These are phyloP conservation scores for Triops longicaudatus DNA, from an alignment of 1,140 invertebrate genomes.

Conservation along the genomic window DNA sequence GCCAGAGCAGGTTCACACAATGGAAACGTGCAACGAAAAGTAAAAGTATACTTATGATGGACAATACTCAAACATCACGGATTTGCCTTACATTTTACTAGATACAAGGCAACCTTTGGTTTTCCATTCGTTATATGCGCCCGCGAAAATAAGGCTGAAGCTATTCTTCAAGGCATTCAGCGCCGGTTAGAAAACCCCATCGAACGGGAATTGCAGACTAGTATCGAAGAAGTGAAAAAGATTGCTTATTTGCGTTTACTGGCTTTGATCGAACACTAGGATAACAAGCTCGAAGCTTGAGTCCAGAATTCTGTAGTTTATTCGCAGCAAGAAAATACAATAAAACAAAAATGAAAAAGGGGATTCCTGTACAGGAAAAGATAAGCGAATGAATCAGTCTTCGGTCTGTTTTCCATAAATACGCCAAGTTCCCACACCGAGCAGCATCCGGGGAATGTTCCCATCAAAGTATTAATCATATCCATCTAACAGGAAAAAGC, in stretches of 20 bases:
- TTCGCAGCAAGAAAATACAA: not conserved
- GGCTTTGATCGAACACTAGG: not conserved
- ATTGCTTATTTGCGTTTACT: slow-evolving; percentile 41
- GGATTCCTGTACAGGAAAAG: not conserved
- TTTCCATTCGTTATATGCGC: slow-evolving; percentile 64
- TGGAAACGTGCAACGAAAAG: slow-evolving; percentile 46
- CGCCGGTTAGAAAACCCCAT: slow-evolving; percentile 46
- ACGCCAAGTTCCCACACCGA: not conserved
- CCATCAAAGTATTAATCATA: not conserved
- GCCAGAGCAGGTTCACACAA: slow-evolving; percentile 42
- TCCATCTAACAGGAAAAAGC: not conserved
- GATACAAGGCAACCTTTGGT: slow-evolving; percentile 56
- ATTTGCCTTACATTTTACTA: slow-evolving; percentile 31
- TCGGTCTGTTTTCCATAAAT: not conserved
- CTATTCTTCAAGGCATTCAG: slow-evolving; percentile 50
- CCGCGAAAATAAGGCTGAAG: slow-evolving; percentile 52
- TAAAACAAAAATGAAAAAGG: not conserved
- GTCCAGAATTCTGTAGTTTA: not conserved
- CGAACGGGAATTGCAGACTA: slow-evolving; percentile 48
- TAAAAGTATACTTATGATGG: not conserved
- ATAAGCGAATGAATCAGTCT: not conserved
- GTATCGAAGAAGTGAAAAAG: slow-evolving; percentile 59
- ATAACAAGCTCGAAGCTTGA: not conserved
- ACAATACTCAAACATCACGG: not conserved
- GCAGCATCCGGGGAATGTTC: not conserved